Conservation (phyloP, 2,797 vertebrate genomes). For the Anisognathus igniventris region DNA sequence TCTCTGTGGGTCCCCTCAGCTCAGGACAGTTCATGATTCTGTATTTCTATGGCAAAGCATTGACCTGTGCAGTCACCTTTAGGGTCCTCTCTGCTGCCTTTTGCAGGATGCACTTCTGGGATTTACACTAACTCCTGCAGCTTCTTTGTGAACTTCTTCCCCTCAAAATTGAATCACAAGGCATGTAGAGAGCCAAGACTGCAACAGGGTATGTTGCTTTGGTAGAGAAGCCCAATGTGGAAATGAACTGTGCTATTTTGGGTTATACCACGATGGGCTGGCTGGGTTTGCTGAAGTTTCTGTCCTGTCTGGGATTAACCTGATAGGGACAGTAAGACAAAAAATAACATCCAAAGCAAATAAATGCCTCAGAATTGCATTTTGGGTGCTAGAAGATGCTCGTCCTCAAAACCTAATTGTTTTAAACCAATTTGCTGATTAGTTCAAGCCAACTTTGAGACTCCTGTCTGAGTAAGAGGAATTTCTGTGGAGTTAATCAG, state of each 20-base stretch:
- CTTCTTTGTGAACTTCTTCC: neutral
- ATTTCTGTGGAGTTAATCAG: conserved; percentile 33
- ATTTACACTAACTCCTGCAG: neutral
- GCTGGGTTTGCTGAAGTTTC: neutral
- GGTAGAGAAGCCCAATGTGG: neutral
- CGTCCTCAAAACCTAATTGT: neutral
- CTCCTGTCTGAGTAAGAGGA: neutral
- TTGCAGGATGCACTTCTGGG: neutral
- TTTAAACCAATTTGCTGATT: conserved; percentile 5
- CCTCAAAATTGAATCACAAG: neutral
- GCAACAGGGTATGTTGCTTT: neutral
- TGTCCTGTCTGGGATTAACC: conserved; percentile 5
- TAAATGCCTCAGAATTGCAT: neutral
- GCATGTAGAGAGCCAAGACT: neutral
- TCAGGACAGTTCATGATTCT: neutral
- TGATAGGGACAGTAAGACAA: neutral
- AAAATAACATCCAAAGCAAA: neutral
- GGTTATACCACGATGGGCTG: neutral
- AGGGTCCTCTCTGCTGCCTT: neutral
- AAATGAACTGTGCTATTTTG: neutral
- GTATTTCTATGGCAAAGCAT: neutral
- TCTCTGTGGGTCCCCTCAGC: neutral
- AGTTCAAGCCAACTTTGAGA: neutral
- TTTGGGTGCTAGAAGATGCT: neutral
- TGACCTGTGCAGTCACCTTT: accelerated